Conservation (phyloP, 2,888 invertebrate species). For the Malachius bipustulatus region DNA sequence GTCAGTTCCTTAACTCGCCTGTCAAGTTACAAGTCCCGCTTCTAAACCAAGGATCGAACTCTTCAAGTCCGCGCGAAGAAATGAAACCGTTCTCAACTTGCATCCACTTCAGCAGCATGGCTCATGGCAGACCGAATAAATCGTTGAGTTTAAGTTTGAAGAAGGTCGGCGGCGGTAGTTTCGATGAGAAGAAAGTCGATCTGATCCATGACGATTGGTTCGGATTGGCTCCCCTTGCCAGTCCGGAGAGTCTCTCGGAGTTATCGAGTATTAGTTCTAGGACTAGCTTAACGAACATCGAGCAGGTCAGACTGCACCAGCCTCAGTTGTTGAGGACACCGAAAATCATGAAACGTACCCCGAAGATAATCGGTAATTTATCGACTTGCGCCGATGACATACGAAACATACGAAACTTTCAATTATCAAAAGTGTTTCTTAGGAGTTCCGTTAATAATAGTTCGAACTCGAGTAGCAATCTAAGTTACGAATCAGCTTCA, state of each 20-base stretch:
- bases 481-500: constrained; percentile 2
- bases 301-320: constrained; percentile 14
- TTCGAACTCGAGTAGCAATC: not conserved
- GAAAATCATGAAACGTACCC: constrained; percentile 50
- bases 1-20: constrained; percentile 11
- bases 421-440: constrained; percentile 35
- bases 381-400: constrained; percentile 55
- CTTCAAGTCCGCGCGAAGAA: not conserved
- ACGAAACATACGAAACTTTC: constrained; percentile 43
- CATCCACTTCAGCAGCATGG: too few species aligned
- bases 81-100: not conserved
- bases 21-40: not conserved
- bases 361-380: constrained; percentile 51
- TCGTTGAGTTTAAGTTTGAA: constrained; percentile 25
- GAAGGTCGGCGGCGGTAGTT: constrained; percentile 18
- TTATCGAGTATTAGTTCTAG: constrained; percentile 66
- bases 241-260: constrained; percentile 71
- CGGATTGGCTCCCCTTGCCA: constrained; percentile 65
- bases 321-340: constrained; percentile 41
- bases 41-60: not conserved
- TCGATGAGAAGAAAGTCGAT: constrained; percentile 35
- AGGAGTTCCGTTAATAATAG: not conserved
- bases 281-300: constrained; percentile 41
- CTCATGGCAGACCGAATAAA: constrained; percentile 14
- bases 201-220: constrained; percentile 53